These are phyloP conservation scores for Callipepla californica DNA, from an alignment of 2,113 vertebrate species.

Conservation along the genomic window DNA sequence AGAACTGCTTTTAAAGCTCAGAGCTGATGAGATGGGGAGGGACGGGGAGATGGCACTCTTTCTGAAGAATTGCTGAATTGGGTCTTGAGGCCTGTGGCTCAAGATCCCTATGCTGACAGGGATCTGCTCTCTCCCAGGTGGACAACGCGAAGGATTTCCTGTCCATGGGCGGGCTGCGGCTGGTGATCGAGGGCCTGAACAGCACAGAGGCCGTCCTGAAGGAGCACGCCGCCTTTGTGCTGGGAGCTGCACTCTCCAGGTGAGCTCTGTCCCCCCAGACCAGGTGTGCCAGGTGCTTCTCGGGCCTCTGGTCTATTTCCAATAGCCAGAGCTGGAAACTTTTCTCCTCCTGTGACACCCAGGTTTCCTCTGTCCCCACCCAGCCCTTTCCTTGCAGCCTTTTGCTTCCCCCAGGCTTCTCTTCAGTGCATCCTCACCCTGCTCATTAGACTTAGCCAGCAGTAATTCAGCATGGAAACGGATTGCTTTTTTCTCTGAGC, in stretches of 20 bases:
- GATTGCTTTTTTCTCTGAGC: not conserved
- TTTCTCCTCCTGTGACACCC: not conserved
- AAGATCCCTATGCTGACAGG: not conserved
- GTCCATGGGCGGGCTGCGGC: slow-evolving; percentile 87
- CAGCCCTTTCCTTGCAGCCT: not conserved
- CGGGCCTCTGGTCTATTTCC: not conserved
- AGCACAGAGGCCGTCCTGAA: slow-evolving; percentile 84
- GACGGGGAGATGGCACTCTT: not conserved
- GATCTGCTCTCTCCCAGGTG: slow-evolving; percentile 81
- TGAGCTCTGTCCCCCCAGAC: slow-evolving; percentile 45
- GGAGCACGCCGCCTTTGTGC: slow-evolving; percentile 89
- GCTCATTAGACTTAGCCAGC: not conserved
- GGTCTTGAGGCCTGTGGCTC: not conserved
- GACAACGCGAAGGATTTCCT: slow-evolving; percentile 93
- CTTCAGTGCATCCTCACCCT: not conserved
- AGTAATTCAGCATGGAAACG: not conserved
- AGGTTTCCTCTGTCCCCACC: not conserved
- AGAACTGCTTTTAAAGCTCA: not conserved
- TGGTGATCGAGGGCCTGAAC: slow-evolving; percentile 88
- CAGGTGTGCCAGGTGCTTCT: not conserved
- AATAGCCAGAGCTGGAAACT: not conserved
- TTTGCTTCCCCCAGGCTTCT: not conserved
- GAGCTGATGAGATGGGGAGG: not conserved
- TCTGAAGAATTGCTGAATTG: not conserved
- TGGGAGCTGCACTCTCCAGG: slow-evolving; percentile 92